Percentiles rank a stretch among this genome's conserved stretches.
phyloP scores from a whole-genome alignment of 2,888 invertebrate genomes.

The Pyrochroa serraticornis region DNA sequence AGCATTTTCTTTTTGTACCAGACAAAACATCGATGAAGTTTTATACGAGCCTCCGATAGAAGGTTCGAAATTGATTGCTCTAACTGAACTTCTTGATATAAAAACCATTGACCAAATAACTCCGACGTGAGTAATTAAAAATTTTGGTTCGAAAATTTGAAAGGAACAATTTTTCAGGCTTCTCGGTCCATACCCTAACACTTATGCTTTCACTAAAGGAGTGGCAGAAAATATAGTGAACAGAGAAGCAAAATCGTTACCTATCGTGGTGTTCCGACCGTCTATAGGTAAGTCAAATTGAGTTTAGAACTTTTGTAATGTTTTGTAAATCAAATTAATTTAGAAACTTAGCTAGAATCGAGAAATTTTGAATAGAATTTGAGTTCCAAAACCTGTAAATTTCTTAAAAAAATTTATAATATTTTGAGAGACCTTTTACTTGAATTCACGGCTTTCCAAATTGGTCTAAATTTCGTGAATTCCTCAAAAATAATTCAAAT shows the following conservation, averaged over 20 bases:
- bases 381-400: too few species aligned
- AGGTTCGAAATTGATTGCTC: constrained; percentile 56
- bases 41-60: constrained; percentile 43
- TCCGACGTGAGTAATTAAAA: constrained; percentile 33
- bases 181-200: constrained; percentile 68
- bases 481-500: too few species aligned
- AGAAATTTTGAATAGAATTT: too few species aligned
- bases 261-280: constrained; percentile 72
- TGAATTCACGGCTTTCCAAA: too few species aligned
- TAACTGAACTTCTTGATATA: constrained; percentile 51
- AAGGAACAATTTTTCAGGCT: constrained; percentile 51
- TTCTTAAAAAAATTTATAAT: too few species aligned
- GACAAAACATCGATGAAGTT: constrained; percentile 42
- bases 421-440: too few species aligned
- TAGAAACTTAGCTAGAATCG: too few species aligned
- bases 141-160: not conserved
- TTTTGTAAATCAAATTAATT: too few species aligned
- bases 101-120: constrained; percentile 48
- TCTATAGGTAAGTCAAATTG: constrained; percentile 60
- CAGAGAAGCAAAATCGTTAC: constrained; percentile 62
- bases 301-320: not conserved
- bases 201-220: constrained; percentile 76
- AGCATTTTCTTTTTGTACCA: constrained; percentile 42
- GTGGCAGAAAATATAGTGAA: constrained; percentile 69
- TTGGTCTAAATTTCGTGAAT: too few species aligned